Percentiles rank a stretch among this genome's conserved stretches.
phyloP scores from a whole-genome alignment of 2,113 vertebrate genomes.

The Grantiella picta region DNA sequence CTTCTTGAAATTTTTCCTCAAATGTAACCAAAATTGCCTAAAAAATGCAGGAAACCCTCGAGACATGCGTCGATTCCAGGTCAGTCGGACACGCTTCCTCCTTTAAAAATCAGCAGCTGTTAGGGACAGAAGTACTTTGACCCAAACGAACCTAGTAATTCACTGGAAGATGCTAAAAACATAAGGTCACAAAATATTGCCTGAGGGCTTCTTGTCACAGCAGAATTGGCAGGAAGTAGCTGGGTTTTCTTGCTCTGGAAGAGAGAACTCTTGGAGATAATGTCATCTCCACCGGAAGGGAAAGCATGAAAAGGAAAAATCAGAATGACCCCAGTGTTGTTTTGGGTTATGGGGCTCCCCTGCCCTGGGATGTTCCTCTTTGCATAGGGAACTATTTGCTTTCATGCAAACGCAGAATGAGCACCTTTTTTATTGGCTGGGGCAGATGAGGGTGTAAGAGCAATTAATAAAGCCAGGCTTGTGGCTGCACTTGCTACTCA shows the following conservation, averaged over 20 bases:
- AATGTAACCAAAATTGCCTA: conserved; percentile 99
- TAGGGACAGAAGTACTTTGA: conserved; percentile 50
- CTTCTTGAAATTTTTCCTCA: conserved; percentile 99
- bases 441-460: not conserved
- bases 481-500: not conserved
- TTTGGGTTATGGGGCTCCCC: not conserved
- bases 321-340: not conserved
- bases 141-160: conserved; percentile 40
- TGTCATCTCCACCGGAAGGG: not conserved
- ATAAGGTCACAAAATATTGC: conserved; percentile 30
- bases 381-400: not conserved
- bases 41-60: conserved; percentile 98
- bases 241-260: conserved; percentile 12
- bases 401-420: not conserved
- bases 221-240: conserved; percentile 27
- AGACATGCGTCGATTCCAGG: conserved; percentile 99
- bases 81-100: conserved; percentile 62
- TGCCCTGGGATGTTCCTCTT: not conserved
- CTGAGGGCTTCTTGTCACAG: not conserved
- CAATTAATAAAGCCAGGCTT: not conserved
- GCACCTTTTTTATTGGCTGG: not conserved
- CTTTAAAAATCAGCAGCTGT: conserved; percentile 37
- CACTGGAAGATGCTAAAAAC: conserved; percentile 20
- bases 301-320: conserved; percentile 6
- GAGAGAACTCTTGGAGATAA: not conserved